phyloP scores from a whole-genome alignment of 2,888 invertebrate species.

The Mellilla xanthometata region DNA sequence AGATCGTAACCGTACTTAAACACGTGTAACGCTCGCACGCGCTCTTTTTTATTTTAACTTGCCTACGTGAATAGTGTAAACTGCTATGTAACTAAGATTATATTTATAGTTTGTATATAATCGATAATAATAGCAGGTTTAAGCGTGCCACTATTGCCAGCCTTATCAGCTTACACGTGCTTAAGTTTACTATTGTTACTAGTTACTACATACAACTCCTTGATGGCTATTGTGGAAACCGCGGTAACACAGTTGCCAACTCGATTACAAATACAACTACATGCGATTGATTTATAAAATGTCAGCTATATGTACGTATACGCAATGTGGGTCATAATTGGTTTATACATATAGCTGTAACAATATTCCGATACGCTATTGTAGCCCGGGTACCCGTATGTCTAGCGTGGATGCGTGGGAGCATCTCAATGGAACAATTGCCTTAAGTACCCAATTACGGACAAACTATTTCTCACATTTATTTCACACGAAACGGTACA shows the following conservation, averaged over 20 bases:
- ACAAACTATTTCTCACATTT: conserved; percentile 19
- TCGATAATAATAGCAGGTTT: conserved; percentile 49
- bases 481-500: conserved; percentile 25
- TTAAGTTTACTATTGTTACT: conserved; percentile 49
- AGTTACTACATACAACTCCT: conserved; percentile 34
- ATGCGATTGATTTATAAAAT: conserved; percentile 2
- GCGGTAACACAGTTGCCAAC: conserved; percentile 18
- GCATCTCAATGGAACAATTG: conserved; percentile 24
- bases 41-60: conserved; percentile 38
- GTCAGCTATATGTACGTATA: too few relatives aligned
- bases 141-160: conserved; percentile 42
- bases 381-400: conserved; percentile 24
- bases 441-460: conserved; percentile 21
- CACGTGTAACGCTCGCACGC: conserved; percentile 56
- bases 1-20: conserved; percentile 32
- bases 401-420: conserved; percentile 22
- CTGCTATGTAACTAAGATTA: conserved; percentile 55
- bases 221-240: conserved; percentile 35
- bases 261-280: conserved; percentile 3
- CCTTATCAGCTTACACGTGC: conserved; percentile 66
- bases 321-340: conserved; percentile 20
- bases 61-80: conserved; percentile 21
- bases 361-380: conserved; percentile 21
- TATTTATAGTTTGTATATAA: conserved; percentile 55
- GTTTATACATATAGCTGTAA: conserved; percentile 22